Conservation (phyloP, 2,113 vertebrate species). For the Sylvilagus bachmani region DNA sequence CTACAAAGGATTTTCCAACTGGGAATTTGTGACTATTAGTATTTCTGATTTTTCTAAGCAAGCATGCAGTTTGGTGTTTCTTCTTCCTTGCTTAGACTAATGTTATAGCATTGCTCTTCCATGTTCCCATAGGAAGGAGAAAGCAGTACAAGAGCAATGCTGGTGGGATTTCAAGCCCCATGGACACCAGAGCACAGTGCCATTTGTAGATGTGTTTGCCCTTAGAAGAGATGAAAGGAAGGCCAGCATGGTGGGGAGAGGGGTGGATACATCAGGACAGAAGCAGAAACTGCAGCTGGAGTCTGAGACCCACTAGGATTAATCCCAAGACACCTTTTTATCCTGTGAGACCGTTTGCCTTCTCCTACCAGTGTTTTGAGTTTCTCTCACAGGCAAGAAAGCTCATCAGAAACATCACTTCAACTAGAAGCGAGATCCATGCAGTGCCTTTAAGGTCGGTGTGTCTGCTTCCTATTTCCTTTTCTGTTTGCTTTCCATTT, state of each 20-base stretch:
- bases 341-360: neutral
- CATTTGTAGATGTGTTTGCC: neutral
- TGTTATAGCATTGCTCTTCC: neutral
- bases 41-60: slow-evolving; percentile 46
- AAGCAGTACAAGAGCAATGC: neutral
- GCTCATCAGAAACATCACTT: neutral
- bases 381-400: neutral
- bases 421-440: neutral
- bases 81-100: neutral
- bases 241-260: neutral
- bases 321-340: neutral
- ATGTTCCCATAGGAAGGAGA: neutral
- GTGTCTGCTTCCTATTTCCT: slow-evolving; percentile 12
- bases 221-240: neutral
- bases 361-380: neutral
- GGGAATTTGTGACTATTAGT: neutral
- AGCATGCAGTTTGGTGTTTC: neutral
- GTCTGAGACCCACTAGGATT: too few species aligned
- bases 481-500: slow-evolving; percentile 54
- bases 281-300: neutral
- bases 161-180: neutral
- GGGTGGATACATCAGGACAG: neutral
- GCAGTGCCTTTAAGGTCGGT: neutral
- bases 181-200: neutral
- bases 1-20: neutral